Percentiles rank a stretch among this genome's conserved stretches.
phyloP scores from a whole-genome alignment of 1,140 invertebrate genomes.

The Eumeta japonica region DNA sequence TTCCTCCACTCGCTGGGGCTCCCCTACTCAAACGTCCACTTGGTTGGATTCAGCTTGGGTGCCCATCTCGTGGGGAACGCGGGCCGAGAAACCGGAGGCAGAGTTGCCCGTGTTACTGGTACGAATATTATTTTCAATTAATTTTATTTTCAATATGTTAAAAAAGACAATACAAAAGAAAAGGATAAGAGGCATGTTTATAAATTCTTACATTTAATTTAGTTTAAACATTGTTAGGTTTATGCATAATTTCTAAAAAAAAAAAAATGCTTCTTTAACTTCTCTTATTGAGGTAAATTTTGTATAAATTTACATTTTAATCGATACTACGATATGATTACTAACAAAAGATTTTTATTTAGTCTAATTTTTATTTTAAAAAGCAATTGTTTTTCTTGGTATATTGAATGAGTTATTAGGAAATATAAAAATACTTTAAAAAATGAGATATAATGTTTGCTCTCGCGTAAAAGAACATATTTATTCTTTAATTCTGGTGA shows the following conservation, averaged over 20 bases:
- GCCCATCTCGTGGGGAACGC: conserved; percentile 42
- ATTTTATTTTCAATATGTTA: conserved; percentile 1
- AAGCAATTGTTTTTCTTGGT: too few relatives aligned
- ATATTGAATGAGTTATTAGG: too few relatives aligned
- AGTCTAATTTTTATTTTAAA: too few relatives aligned
- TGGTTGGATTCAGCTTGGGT: conserved; percentile 29
- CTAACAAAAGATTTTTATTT: conserved; percentile 3
- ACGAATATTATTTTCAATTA: background rate
- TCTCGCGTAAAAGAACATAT: too few relatives aligned
- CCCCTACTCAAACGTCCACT: conserved; percentile 11
- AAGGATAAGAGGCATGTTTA: too few relatives aligned
- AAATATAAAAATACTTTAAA: too few relatives aligned
- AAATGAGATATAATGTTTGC: too few relatives aligned
- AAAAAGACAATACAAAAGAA: background rate
- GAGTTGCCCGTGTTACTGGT: conserved; percentile 10
- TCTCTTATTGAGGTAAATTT: background rate
- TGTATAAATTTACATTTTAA: background rate
- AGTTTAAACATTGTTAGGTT: background rate
- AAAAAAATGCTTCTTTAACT: background rate
- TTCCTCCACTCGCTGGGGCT: conserved; percentile 14
- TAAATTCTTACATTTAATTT: background rate
- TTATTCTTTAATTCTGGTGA: too few relatives aligned
- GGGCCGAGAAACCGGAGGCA: conserved; percentile 22
- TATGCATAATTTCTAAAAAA: background rate
- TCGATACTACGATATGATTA: conserved; percentile 16